A percentile compares a stretch with the other conserved stretches of the same genome.
Evolutionary conservation across 2,113 vertebrate species (phyloP).

Genomic region (Cephalopterus ornatus): DNA sequence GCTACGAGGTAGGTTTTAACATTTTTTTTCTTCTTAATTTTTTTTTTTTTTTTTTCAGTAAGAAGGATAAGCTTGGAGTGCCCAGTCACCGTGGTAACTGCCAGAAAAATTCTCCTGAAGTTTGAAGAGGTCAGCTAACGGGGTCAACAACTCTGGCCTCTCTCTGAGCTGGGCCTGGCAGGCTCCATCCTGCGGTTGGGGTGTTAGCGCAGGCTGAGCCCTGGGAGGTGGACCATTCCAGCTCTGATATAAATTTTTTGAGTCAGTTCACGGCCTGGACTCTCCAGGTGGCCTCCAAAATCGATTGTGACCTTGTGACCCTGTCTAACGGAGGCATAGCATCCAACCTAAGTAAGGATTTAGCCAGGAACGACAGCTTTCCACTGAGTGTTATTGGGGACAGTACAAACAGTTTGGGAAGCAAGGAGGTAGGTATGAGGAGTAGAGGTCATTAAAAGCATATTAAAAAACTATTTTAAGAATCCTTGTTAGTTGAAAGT

Average conservation of each 20-base stretch:
- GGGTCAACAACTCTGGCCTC: constrained; percentile 89
- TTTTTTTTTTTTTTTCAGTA: constrained; percentile 79
- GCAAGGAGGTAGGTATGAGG: constrained; percentile 72
- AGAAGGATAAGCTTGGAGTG: constrained; percentile 95
- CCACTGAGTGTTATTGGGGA: constrained; percentile 80
- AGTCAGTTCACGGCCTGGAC: constrained; percentile 95
- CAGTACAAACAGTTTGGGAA: constrained; percentile 80
- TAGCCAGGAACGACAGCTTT: constrained; percentile 93
- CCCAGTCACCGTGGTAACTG: constrained; percentile 98
- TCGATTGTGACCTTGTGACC: constrained; percentile 96
- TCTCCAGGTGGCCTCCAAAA: constrained; percentile 98
- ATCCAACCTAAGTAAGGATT: constrained; percentile 85
- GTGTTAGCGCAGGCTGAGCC: constrained; percentile 74
- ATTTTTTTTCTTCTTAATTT: constrained; percentile 62
- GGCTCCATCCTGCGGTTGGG: constrained; percentile 75
- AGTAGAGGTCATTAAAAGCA: constrained; percentile 82
- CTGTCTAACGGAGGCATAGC: constrained; percentile 86
- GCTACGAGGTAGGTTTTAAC: constrained; percentile 71
- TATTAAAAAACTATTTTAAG: constrained; percentile 74
- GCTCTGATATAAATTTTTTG: constrained; percentile 96
- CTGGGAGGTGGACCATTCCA: constrained; percentile 84
- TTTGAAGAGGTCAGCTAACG: constrained; percentile 97
- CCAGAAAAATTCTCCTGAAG: constrained; percentile 99
- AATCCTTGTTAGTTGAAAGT: neutral
- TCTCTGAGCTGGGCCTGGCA: constrained; percentile 76